These are phyloP conservation scores for Fregata magnificens DNA, from an alignment of 2,113 vertebrate species.

Conservation along the genomic window DNA sequence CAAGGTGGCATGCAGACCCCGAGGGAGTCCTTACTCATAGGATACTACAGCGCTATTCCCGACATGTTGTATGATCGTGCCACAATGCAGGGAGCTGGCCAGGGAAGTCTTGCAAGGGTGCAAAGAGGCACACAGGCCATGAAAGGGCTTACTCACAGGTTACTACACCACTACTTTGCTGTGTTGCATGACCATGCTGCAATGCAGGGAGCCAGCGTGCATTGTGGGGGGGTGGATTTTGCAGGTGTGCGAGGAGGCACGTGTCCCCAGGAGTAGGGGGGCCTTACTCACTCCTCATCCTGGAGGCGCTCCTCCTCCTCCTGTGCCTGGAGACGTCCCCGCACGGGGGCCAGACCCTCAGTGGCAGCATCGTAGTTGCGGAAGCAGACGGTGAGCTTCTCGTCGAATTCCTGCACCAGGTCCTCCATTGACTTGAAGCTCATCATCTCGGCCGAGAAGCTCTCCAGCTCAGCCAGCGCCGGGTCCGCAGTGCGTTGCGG, in stretches of 20 bases:
- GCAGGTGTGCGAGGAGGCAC: neutral
- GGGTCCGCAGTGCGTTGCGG: neutral
- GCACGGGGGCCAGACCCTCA: conserved; percentile 41
- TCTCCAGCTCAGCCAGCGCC: conserved; percentile 38
- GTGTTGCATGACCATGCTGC: accelerated
- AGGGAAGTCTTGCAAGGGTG: neutral
- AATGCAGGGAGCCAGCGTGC: accelerated
- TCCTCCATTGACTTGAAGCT: conserved; percentile 68
- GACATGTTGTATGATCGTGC: accelerated
- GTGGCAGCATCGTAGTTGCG: conserved; percentile 59
- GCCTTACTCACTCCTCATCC: conserved; percentile 61
- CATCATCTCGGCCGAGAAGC: conserved; percentile 58
- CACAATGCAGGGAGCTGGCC: too few species aligned
- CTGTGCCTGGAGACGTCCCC: conserved; percentile 5
- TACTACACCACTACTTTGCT: neutral
- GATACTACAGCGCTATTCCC: neutral
- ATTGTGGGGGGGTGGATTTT: accelerated
- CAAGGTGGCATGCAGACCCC: accelerated
- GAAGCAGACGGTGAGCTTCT: conserved; percentile 65
- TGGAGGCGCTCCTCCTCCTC: conserved; percentile 60
- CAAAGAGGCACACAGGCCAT: neutral
- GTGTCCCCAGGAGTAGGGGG: neutral
- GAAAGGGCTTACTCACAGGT: neutral
- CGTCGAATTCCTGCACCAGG: conserved; percentile 59
- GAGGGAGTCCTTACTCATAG: neutral